Conservation (phyloP, 2,797 vertebrate species). For the Bovichtus diacanthus region DNA sequence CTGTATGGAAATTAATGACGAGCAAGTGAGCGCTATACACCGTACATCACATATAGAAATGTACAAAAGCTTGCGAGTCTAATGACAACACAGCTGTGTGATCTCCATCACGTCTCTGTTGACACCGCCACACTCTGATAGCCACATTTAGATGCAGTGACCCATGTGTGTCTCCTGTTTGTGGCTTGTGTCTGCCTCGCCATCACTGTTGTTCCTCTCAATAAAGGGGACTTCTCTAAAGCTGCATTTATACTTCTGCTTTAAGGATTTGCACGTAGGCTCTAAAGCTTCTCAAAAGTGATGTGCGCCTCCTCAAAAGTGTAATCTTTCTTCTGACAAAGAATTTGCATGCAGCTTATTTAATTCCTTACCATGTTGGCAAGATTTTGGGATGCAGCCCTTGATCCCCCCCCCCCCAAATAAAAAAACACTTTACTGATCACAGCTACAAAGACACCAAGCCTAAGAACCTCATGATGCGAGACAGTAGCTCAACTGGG, state of each 20-base stretch:
- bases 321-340: background rate
- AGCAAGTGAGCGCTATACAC: no score
- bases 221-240: background rate
- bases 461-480: background rate
- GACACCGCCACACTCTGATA: background rate
- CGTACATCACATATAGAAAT: constrained; percentile 12
- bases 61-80: constrained; percentile 12
- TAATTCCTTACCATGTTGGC: background rate
- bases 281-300: background rate
- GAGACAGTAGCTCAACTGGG: background rate
- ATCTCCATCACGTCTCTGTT: background rate
- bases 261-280: background rate
- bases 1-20: background rate
- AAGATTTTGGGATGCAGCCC: background rate
- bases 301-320: background rate
- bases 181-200: background rate
- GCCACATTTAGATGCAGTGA: constrained; percentile 1
- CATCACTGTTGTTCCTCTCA: background rate
- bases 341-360: background rate
- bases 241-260: background rate
- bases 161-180: background rate
- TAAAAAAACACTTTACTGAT: no score
- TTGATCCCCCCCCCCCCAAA: no score
- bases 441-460: no score
- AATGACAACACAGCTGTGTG: constrained; percentile 3